These are phyloP conservation scores for Dasyornis broadbenti DNA, from an alignment of 2,113 vertebrate species.

Conservation along the genomic window DNA sequence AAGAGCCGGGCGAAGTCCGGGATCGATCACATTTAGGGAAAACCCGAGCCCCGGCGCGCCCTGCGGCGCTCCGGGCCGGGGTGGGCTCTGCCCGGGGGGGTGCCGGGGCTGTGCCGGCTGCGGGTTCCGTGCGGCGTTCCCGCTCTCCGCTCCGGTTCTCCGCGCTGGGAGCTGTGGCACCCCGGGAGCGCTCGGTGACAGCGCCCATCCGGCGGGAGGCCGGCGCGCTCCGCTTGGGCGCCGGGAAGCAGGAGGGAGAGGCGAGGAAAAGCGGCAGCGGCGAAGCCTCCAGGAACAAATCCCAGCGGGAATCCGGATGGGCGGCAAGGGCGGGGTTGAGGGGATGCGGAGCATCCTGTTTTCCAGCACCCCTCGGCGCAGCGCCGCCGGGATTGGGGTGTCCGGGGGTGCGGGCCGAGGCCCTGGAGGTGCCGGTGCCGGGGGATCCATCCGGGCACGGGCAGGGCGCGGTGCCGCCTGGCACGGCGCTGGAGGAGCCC, in stretches of 20 bases:
- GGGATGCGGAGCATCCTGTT: not conserved
- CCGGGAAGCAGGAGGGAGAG: not conserved
- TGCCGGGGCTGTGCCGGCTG: not conserved
- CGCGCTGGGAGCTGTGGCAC: not conserved
- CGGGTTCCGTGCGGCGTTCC: not conserved
- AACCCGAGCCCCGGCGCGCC: not conserved
- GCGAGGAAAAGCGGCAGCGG: not conserved
- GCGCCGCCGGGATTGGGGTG: not conserved
- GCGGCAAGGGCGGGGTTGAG: not conserved
- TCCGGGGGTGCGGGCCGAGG: not conserved
- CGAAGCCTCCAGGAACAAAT: not conserved
- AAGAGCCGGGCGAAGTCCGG: fast-evolving
- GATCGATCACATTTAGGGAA: not conserved
- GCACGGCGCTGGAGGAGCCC: slow-evolving; percentile 18
- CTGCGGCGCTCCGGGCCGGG: not conserved
- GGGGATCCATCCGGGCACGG: not conserved
- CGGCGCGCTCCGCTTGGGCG: fast-evolving
- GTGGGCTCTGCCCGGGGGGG: not conserved
- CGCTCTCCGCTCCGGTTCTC: not conserved
- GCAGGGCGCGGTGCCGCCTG: not conserved
- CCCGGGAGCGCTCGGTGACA: not conserved
- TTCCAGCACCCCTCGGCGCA: not conserved
- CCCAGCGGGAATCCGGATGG: not conserved
- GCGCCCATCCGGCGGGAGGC: fast-evolving
- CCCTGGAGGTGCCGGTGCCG: fast-evolving